A percentile compares a stretch with the other conserved stretches of the same genome.
phyloP scores from a whole-genome alignment of 1,140 invertebrate genomes.

The Orius insidiosus region DNA sequence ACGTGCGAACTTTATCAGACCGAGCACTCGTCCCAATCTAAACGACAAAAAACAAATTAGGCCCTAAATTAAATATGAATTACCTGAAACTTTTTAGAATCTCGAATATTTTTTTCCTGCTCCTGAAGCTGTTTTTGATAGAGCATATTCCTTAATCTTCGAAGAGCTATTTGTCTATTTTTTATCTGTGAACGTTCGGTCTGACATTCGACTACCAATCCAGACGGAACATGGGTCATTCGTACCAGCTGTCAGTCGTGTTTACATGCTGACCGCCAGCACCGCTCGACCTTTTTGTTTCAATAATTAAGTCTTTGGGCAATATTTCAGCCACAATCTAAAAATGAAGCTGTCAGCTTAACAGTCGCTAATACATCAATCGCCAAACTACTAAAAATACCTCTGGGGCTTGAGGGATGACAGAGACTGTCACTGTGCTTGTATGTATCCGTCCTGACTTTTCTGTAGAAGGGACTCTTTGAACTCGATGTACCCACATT shows the following conservation, averaged over 20 bases:
- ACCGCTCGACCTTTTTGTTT: constrained; percentile 76
- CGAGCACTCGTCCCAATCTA: constrained; percentile 39
- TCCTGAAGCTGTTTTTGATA: constrained; percentile 53
- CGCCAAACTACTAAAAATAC: no score
- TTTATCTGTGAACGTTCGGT: constrained; percentile 61
- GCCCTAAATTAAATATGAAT: background rate
- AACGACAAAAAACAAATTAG: constrained; percentile 24
- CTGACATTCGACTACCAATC: constrained; percentile 60
- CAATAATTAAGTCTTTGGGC: constrained; percentile 60
- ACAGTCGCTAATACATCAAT: no score
- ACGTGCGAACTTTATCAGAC: constrained; percentile 44
- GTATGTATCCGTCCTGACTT: constrained; percentile 83
- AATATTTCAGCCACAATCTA: constrained; percentile 39
- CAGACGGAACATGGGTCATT: constrained; percentile 70
- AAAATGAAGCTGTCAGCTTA: no score
- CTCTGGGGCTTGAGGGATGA: constrained; percentile 71
- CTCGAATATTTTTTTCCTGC: constrained; percentile 26
- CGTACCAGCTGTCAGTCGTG: constrained; percentile 84
- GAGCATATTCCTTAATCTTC: constrained; percentile 53
- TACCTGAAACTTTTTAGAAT: constrained; percentile 34
- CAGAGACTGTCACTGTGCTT: constrained; percentile 73
- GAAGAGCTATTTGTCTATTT: constrained; percentile 63
- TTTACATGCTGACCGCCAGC: constrained; percentile 95
- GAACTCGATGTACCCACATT: constrained; percentile 93
- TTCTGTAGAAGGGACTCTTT: constrained; percentile 84